Evolutionary conservation across 2,888 invertebrate genomes (phyloP), one percentile per base, ranked within the genome.

Genomic region (Drosophila mimica): DNA sequence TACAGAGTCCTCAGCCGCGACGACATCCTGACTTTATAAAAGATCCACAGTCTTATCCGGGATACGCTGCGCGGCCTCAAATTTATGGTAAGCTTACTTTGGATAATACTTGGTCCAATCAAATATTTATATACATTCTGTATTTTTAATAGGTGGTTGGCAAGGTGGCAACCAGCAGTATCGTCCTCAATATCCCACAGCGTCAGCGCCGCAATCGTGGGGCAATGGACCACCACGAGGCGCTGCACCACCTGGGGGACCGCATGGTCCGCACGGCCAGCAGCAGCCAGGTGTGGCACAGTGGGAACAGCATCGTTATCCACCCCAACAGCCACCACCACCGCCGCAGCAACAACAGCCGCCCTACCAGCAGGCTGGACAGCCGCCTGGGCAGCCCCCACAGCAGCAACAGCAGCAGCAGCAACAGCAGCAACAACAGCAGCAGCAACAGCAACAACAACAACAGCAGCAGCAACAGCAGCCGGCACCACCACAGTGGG

Each of bases 11-110:
- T 58, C 96, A 96, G 86, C 96, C 96, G 52, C 94, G 97, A 83
- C 94, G 97, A 89, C 97, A 97, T 94, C 97, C 97, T 63, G 97
- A 97, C 94, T 97, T 97, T 94, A 95, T 95, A 87, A 96, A 96
- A 94, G 96, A 97, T 91, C 94, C 94, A 90, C 95, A 95, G 91
- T 95, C 95, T 76, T 95, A 95, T 93, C 94, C 95, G 71, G 95
- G 95, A 72, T 96, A 95, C 92, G 94, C 94, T 86, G 95, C 95
- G 87, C 94, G 96, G 89, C 95, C 95, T 74, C 94, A 95, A 86
- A 94, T 95, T 91, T 96, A 96, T 94, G 95, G 96, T 95, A 94
- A 88, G 94, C 92, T 5, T 7, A 17, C 25, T 15, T 25, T 25
- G 0, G 4, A 4, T 8, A 11, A 15, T 40, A 2, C 17, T 31